Percentiles rank a stretch among this genome's conserved stretches.
Conservation (phyloP, 2,888 invertebrate genomes). For the Caenorhabditis sp. region DNA sequence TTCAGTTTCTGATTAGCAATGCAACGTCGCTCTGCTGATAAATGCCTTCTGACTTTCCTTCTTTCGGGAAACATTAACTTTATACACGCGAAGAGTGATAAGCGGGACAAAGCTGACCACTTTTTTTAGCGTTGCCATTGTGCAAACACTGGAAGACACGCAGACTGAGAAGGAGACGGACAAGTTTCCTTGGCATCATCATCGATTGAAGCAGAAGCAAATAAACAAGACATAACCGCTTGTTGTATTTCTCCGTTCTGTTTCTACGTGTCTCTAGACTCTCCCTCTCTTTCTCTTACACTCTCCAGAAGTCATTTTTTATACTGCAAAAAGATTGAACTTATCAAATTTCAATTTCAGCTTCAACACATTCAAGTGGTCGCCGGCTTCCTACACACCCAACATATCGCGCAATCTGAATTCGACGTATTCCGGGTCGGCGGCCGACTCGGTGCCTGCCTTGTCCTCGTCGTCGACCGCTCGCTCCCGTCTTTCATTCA, state of each 20-base stretch:
- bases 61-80: not conserved
- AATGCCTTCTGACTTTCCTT: not conserved
- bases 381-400: slow-evolving; percentile 49
- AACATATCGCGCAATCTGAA: slow-evolving; percentile 45
- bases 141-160: slow-evolving; percentile 23
- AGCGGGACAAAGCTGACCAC: too few relatives aligned
- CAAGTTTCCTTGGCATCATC: slow-evolving; percentile 1
- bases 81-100: too few relatives aligned
- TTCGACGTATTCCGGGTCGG: slow-evolving; percentile 27
- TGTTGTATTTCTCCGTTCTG: not conserved
- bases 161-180: slow-evolving; percentile 9
- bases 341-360: slow-evolving; percentile 15
- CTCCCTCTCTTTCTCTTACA: not conserved
- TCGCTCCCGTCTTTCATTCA: slow-evolving; percentile 13
- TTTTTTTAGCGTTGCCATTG: too few relatives aligned
- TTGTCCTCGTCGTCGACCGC: slow-evolving; percentile 19
- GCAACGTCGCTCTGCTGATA: not conserved
- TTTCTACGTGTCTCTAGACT: not conserved
- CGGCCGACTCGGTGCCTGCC: slow-evolving; percentile 7
- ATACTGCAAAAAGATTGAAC: too few relatives aligned
- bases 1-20: not conserved
- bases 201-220: slow-evolving; percentile 28
- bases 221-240: slow-evolving; percentile 23
- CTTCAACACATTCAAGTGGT: slow-evolving; percentile 51
- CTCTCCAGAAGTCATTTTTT: too few relatives aligned